Conservation (phyloP, 2,797 vertebrate genomes). For the Brotula barbata region DNA sequence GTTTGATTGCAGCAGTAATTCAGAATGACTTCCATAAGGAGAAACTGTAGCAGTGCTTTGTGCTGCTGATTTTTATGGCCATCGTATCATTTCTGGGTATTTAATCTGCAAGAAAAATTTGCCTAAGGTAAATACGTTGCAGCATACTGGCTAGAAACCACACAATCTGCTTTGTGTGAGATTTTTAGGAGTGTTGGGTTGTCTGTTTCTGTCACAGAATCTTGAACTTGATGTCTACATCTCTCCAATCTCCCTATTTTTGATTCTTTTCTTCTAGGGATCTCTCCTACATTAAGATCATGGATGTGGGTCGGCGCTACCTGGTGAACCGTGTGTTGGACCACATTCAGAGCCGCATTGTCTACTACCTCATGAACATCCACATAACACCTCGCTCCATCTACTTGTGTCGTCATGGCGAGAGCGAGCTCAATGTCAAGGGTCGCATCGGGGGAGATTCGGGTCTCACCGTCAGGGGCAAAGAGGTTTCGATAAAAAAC, state of each 20-base stretch:
- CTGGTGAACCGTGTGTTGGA: conserved; percentile 95
- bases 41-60: no score
- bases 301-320: conserved; percentile 95
- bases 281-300: conserved; percentile 97
- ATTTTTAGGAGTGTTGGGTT: no score
- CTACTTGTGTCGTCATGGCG: conserved; percentile 97
- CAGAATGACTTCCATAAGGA: no score
- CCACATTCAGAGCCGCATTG: conserved; percentile 98
- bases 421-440: conserved; percentile 94
- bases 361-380: conserved; percentile 99
- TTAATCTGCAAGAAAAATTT: no score
- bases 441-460: conserved; percentile 97
- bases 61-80: no score
- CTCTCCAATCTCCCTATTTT: neutral
- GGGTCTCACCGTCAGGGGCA: conserved; percentile 88
- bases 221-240: neutral
- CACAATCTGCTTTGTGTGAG: no score
- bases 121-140: no score
- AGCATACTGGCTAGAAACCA: no score
- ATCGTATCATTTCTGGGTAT: no score
- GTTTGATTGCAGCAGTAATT: no score
- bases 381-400: conserved; percentile 97
- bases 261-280: conserved; percentile 80
- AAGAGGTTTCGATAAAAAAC: conserved; percentile 77
- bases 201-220: no score